Base-by-base conservation (phyloP, 1,140 invertebrate species). In the Helicorthomorpha holstii region DNA sequence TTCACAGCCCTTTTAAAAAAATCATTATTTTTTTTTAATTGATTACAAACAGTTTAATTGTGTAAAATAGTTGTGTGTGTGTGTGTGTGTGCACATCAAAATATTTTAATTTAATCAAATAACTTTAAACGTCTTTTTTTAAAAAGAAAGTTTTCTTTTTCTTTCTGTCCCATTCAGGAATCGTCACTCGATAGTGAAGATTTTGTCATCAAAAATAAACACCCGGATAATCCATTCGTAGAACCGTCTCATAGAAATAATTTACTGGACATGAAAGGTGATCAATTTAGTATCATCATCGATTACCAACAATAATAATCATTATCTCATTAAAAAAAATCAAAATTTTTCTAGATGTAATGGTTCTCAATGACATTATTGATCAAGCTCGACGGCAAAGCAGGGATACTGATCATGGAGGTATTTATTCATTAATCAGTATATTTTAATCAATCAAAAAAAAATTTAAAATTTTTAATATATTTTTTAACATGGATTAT, bases 351-450 rank as follows among this genome's bases (percentile, higher is more conserved):
- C 21, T 70, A 96, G 92, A 97, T 77, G 89, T 96, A 48, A 91
- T 95, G 88, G 90, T 95, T 54, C 71, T 97, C 58, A 94, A 93
- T 68, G 90, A 96, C 66, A 93, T 97, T 57, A 90, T 96, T 58
- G 91, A 95, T 67, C 89, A 95, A 74, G 86, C 84, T 55, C 85
- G 83, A 56, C 74, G 83, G 61, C 81, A 82, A 60, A 90, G 86
- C 69, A 75, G 79, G 66, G 77, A 79, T 42, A 85, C 83, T 62
- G 86, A 91, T 57, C 76, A 83, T 70, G 85, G 83, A 80, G 86
- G 87, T 91, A 83, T 78, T 74, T 71, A 51, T 57, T 12, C 27
- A 50, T 16, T 34, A n/a, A n/a, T n/a, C n/a, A n/a, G n/a, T n/a
- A n/a, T n/a, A n/a, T n/a, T n/a, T n/a, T n/a, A n/a, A n/a, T n/a